Base-by-base conservation (phyloP, 1,140 invertebrate genomes). In the Macrotrachela quadricornifera region DNA sequence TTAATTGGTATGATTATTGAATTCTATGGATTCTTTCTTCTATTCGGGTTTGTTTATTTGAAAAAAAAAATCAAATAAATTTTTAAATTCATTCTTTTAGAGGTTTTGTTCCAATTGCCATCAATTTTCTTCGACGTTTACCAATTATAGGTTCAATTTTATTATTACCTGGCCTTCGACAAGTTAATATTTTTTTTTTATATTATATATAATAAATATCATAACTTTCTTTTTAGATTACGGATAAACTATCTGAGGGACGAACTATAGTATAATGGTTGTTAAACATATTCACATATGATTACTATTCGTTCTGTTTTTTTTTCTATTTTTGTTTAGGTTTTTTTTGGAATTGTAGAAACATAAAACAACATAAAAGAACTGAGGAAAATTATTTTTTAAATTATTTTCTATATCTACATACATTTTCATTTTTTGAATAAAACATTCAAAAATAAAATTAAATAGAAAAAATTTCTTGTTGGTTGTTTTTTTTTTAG, bases 1-100 rank as follows among this genome's bases (percentile, higher is more conserved):
- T 72, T 97, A 47, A 68, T 95, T 59, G 92, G 92, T 52, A 97
- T 97, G 83, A 75, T 88, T 46, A 75, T 95, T 61, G 94, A 99
- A 76, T 78, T 81, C 16, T 79, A 78, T 68, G 77, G 77, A 56
- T 79, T 78, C 60, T 65, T 79, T 57, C 60, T 77, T 15, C 63
- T 78, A 47, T 78, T 78, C 62, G 74, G 76, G 75, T 77, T 62
- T 64, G 57, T 30, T 36, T 59, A 58, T 49, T 36, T 3, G 1
- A 15, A 16, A 63, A 65, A 57, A 21, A 44, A 59, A 58, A 47
- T 36, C 15, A 3, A 12, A 13, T 30, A 21, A 21, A 18, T 37
- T n/a, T 51, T 56, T 37, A 46, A 6, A 21, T 21, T 45, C 13
- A 18, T 14, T 30, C 21, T 30, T 30, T 8, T 62, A 77, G 77